A percentile compares a stretch with the other conserved stretches of the same genome.
phyloP scores from a whole-genome alignment of 2,888 invertebrate genomes.

The Tholera decimalis region DNA sequence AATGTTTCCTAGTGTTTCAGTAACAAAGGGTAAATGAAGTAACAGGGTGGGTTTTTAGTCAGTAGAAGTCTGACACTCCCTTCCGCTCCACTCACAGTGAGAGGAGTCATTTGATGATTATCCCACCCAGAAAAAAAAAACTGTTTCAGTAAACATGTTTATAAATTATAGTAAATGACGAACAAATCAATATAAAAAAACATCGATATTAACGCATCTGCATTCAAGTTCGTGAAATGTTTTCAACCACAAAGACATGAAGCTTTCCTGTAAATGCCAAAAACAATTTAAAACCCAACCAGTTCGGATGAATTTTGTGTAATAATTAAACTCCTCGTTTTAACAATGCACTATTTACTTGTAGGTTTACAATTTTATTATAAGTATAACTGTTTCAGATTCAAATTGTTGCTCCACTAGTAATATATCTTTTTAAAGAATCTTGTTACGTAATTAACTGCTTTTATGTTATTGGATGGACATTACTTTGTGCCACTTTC shows the following conservation, averaged over 20 bases:
- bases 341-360: conserved; percentile 17
- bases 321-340: conserved; percentile 45
- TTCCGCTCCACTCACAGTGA: no score
- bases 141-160: no score
- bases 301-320: conserved; percentile 37
- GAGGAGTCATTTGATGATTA: no score
- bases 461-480: no score
- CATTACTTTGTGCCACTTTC: no score
- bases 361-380: conserved; percentile 6
- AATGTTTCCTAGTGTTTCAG: no score
- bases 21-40: no score
- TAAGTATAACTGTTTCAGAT: conserved; percentile 1
- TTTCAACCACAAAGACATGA: conserved; percentile 9
- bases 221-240: conserved; percentile 6
- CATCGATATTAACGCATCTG: no score
- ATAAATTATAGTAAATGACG: background rate
- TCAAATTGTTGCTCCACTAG: background rate
- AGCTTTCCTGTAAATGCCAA: background rate
- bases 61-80: no score
- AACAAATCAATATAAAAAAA: background rate
- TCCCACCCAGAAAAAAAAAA: no score
- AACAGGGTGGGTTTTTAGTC: no score
- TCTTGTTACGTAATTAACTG: background rate
- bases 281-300: conserved; percentile 27
- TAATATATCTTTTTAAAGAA: background rate